phyloP scores from a whole-genome alignment of 2,113 vertebrate genomes.

The Coptodon rendalli region DNA sequence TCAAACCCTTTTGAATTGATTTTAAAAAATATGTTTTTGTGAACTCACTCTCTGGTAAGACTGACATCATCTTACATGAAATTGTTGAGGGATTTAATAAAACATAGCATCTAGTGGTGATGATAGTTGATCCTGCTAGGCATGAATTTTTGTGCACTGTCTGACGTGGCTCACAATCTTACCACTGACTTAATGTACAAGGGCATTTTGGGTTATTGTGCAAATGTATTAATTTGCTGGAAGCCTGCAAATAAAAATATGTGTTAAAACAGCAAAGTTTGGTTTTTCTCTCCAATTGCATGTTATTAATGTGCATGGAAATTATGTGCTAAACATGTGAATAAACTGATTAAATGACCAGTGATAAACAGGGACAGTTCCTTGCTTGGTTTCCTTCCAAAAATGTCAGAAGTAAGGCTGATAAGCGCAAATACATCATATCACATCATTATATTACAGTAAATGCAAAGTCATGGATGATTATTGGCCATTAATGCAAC shows the following conservation, averaged over 20 bases:
- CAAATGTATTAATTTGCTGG: background rate
- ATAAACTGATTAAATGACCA: background rate
- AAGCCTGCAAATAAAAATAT: background rate
- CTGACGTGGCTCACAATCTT: background rate
- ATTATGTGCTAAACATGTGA: background rate
- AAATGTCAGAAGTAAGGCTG: background rate
- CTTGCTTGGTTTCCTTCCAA: background rate
- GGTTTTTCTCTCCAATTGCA: background rate
- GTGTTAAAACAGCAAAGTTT: background rate
- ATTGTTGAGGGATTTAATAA: background rate
- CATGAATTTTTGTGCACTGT: background rate
- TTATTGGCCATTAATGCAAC: background rate
- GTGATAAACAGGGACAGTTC: background rate
- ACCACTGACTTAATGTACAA: background rate
- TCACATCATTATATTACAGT: background rate
- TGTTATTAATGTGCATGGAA: background rate
- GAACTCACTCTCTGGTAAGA: background rate
- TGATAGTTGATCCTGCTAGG: background rate
- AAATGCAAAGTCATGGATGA: background rate
- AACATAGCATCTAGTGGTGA: background rate
- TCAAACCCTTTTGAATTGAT: accelerated
- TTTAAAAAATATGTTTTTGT: background rate
- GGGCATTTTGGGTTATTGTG: background rate
- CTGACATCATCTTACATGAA: background rate
- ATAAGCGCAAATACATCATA: background rate